phyloP scores from a whole-genome alignment of 1,140 invertebrate species.

The Conus betulinus region DNA sequence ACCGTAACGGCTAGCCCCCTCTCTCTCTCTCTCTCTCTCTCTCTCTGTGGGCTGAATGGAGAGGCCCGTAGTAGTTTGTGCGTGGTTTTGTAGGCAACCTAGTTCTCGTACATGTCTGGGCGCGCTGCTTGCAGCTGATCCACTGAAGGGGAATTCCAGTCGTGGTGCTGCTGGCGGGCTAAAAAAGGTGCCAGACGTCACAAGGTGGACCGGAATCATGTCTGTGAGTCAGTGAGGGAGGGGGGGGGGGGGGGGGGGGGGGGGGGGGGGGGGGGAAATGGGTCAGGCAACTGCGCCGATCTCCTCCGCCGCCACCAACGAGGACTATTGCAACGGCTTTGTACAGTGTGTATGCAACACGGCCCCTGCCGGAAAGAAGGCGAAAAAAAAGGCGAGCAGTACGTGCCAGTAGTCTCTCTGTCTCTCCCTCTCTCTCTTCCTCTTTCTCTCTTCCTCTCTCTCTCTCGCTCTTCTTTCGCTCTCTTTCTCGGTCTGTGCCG shows the following conservation, averaged over 20 bases:
- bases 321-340: neutral
- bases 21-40: neutral
- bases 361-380: neutral
- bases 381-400: neutral
- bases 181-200: constrained; percentile 11
- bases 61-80: neutral
- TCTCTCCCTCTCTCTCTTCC: no score
- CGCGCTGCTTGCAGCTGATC: neutral
- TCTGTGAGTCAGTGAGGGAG: neutral
- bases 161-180: neutral
- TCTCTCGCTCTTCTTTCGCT: neutral
- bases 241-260: neutral
- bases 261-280: neutral
- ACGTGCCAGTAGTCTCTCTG: neutral
- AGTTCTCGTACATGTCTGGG: neutral
- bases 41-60: neutral
- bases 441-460: neutral
- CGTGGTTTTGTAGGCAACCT: neutral
- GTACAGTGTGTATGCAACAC: neutral
- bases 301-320: neutral
- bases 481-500: no score
- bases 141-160: neutral
- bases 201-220: neutral
- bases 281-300: neutral
- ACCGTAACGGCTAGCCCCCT: neutral